Evolutionary conservation across 2,113 vertebrate genomes (phyloP).

Genomic region (Scomber japonicus): DNA sequence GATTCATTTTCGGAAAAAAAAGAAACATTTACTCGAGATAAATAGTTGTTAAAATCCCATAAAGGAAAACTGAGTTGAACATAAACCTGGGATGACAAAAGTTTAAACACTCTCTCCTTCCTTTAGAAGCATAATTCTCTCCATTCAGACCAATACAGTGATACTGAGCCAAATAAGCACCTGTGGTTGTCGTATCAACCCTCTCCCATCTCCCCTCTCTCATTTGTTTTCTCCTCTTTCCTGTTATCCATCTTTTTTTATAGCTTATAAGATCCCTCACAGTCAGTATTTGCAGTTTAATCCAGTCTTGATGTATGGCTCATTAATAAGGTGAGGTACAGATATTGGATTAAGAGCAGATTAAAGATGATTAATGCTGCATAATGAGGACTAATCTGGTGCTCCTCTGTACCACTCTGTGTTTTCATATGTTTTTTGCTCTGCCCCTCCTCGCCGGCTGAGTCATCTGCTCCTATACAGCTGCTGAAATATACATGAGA

Average conservation of each 20-base stretch:
- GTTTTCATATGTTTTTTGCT: conserved; percentile 67
- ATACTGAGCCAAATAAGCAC: no score
- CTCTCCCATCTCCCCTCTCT: not conserved
- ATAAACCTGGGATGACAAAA: no score
- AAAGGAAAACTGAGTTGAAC: no score
- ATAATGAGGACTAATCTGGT: conserved; percentile 77
- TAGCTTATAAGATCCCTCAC: conserved; percentile 8
- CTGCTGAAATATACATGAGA: conserved; percentile 76
- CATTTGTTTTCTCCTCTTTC: conserved; percentile 15
- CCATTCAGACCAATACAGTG: no score
- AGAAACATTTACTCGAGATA: no score
- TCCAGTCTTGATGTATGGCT: conserved; percentile 62
- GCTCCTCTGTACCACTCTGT: conserved; percentile 51
- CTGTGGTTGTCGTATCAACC: not conserved
- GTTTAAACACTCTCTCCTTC: no score
- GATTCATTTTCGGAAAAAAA: not conserved
- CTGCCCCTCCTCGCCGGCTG: conserved; percentile 49
- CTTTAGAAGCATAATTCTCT: no score
- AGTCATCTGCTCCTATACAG: conserved; percentile 65
- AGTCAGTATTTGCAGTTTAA: conserved; percentile 57
- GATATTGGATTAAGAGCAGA: conserved; percentile 81
- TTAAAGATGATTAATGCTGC: conserved; percentile 78
- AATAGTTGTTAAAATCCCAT: no score
- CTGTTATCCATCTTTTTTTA: not conserved
- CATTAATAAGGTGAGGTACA: conserved; percentile 75